Evolutionary conservation across 2,797 vertebrate genomes (phyloP).

Genomic region (Acanthiza pusilla): DNA sequence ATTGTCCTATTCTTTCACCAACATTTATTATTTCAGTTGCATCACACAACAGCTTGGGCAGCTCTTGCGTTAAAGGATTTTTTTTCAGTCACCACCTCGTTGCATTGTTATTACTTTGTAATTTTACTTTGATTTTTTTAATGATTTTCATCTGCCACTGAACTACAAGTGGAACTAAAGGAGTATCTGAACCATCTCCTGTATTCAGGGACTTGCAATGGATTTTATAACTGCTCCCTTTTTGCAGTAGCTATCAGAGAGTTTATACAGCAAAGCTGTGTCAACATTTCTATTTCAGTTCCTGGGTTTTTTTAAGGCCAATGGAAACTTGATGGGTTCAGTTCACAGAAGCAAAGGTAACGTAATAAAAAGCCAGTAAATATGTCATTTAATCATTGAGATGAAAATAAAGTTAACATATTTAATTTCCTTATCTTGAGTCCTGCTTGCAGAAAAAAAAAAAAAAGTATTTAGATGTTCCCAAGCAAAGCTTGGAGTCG

Average conservation of each 20-base stretch:
- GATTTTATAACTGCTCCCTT: conserved; percentile 35
- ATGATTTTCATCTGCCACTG: neutral
- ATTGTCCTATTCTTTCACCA: neutral
- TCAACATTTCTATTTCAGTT: conserved; percentile 57
- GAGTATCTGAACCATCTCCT: neutral
- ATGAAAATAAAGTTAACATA: conserved; percentile 49
- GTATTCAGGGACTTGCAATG: neutral
- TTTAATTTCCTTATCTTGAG: conserved; percentile 28
- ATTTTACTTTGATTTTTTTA: neutral
- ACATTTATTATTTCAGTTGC: neutral
- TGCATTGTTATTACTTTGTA: neutral
- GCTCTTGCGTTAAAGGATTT: neutral
- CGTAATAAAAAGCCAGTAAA: conserved; percentile 46
- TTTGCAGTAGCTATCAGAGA: conserved; percentile 30
- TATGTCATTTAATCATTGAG: conserved; percentile 7
- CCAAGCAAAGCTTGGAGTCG: neutral
- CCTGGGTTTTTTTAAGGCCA: conserved; percentile 32
- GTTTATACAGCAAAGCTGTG: conserved; percentile 52
- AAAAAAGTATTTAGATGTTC: conserved; percentile 34
- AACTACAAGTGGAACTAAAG: neutral
- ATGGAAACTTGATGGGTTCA: conserved; percentile 48
- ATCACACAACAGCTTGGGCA: neutral
- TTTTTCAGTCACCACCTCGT: neutral
- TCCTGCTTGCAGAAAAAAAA: neutral
- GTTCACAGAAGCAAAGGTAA: conserved; percentile 43